Conservation (phyloP, 2,888 invertebrate species). For the Synergus gifuensis region DNA sequence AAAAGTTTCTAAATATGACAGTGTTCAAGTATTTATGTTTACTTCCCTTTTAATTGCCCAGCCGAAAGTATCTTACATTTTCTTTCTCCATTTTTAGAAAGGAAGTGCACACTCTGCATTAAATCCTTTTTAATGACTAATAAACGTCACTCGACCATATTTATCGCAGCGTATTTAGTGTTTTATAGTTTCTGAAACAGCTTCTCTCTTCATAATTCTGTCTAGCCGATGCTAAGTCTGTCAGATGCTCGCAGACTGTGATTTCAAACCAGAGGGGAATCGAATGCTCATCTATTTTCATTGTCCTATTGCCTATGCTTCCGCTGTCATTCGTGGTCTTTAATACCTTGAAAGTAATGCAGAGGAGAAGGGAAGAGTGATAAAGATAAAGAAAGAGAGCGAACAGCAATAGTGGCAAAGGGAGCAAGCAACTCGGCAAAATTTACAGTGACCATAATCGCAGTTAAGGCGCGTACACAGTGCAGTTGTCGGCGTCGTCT, state of each 20-base stretch:
- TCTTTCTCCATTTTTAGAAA: slow-evolving; percentile 1
- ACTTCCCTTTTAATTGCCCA: too few relatives aligned
- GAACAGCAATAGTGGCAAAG: not conserved
- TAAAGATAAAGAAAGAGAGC: not conserved
- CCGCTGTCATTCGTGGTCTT: not conserved
- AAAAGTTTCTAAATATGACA: too few relatives aligned
- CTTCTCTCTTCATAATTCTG: slow-evolving; percentile 34
- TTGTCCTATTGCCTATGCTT: slow-evolving; percentile 9
- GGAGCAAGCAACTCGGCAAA: slow-evolving; percentile 1
- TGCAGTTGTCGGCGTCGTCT: not conserved
- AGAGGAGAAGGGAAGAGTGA: not conserved
- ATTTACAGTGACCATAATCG: slow-evolving; percentile 36
- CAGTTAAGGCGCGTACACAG: slow-evolving; percentile 35
- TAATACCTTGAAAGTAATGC: not conserved
- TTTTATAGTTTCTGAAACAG: slow-evolving; percentile 38
- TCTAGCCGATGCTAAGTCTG: not conserved
- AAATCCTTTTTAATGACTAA: slow-evolving; percentile 35
- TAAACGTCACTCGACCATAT: slow-evolving; percentile 19
- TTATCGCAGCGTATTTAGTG: slow-evolving; percentile 26
- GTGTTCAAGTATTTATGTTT: too few relatives aligned
- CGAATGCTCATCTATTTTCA: slow-evolving; percentile 5
- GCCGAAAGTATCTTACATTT: not conserved
- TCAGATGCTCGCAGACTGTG: not conserved
- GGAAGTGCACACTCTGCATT: not conserved
- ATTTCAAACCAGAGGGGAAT: not conserved